phyloP scores from a whole-genome alignment of 1,140 invertebrate species.

The Kradibia gibbosae region DNA sequence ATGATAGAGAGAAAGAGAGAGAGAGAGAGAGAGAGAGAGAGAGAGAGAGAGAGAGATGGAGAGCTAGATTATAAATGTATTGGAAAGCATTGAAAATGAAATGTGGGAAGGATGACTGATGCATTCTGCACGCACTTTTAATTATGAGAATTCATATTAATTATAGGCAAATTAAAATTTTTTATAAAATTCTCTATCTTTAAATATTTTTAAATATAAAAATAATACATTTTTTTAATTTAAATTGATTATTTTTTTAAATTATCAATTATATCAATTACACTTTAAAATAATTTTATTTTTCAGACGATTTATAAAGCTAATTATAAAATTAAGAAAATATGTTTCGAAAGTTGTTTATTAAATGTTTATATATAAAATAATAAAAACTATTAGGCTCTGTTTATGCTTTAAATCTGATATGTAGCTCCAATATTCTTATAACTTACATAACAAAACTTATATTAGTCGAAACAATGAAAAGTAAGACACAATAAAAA shows the following conservation, averaged over 20 bases:
- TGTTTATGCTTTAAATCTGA: too few species aligned
- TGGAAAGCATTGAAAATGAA: background rate
- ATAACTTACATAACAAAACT: too few species aligned
- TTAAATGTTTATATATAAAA: too few species aligned
- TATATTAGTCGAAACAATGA: too few species aligned
- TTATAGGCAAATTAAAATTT: background rate
- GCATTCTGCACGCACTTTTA: background rate
- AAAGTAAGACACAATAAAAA: too few species aligned
- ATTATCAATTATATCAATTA: background rate
- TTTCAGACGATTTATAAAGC: background rate
- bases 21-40: background rate
- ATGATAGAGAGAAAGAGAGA: background rate
- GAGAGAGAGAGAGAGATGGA: background rate
- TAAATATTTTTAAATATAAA: background rate
- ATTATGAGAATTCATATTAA: too few species aligned
- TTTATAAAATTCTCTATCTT: background rate
- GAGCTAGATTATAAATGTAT: background rate
- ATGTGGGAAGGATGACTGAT: background rate
- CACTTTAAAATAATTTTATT: background rate
- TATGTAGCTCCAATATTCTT: too few species aligned
- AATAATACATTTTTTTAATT: background rate
- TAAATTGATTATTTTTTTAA: background rate
- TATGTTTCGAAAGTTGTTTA: too few species aligned
- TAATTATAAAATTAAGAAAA: background rate
- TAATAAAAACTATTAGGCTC: too few species aligned